Evolutionary conservation across 2,888 invertebrate species (phyloP).

Genomic region (Orthonevra nobilis): DNA sequence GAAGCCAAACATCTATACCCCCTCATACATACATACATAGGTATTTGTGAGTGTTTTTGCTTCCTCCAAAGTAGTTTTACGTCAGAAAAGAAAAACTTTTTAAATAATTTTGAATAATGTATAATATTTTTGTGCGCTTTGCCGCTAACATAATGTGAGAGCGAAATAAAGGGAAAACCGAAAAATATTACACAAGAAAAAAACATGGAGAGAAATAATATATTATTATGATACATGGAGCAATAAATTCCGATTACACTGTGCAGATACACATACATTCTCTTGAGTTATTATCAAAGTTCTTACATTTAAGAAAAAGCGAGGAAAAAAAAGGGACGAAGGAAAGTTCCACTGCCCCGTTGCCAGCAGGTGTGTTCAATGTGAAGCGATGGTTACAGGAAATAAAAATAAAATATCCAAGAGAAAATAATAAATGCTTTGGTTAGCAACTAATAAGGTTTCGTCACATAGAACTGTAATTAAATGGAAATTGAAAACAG

Average conservation of each 20-base stretch:
- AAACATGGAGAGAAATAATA: slow-evolving; percentile 51
- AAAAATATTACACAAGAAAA: slow-evolving; percentile 38
- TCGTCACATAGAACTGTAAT: slow-evolving; percentile 24
- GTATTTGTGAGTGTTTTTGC: too few relatives aligned
- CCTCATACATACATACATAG: too few relatives aligned
- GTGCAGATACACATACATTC: slow-evolving; percentile 49
- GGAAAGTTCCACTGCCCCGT: slow-evolving; percentile 20
- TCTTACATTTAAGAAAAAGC: slow-evolving; percentile 66
- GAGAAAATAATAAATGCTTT: neutral
- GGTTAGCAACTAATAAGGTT: slow-evolving; percentile 17
- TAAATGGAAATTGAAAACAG: slow-evolving; percentile 52
- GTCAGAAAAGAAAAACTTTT: slow-evolving; percentile 55
- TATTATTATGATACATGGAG: slow-evolving; percentile 69
- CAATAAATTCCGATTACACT: slow-evolving; percentile 66
- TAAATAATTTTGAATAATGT: slow-evolving; percentile 66
- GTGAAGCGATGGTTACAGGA: slow-evolving; percentile 15
- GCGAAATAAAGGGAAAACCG: slow-evolving; percentile 10
- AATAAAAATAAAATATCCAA: neutral
- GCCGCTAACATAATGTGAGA: slow-evolving; percentile 38
- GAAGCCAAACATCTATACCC: too few relatives aligned
- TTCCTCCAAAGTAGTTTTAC: slow-evolving; percentile 46
- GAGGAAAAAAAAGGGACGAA: slow-evolving; percentile 29
- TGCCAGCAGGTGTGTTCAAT: slow-evolving; percentile 60
- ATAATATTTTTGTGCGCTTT: slow-evolving; percentile 44
- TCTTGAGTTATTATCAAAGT: slow-evolving; percentile 68